Conservation (phyloP, 2,888 invertebrate species). For the Volucella inanis region DNA sequence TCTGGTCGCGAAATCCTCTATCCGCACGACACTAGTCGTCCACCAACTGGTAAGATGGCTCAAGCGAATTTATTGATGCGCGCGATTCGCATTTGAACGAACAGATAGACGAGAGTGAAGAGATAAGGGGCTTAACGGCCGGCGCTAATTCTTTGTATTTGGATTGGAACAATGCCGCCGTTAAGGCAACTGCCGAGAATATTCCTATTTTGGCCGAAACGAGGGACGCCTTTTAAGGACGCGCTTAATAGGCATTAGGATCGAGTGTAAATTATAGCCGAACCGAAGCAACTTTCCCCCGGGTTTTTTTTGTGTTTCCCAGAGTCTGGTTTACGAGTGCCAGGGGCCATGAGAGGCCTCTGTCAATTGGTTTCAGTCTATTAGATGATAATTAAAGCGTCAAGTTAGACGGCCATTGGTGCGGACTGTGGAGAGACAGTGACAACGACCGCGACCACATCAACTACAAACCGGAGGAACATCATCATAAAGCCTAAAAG, state of each 20-base stretch:
- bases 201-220: slow-evolving; percentile 20
- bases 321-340: slow-evolving; percentile 49
- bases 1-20: too few relatives aligned
- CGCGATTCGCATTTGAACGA: slow-evolving; percentile 38
- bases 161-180: slow-evolving; percentile 67
- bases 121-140: slow-evolving; percentile 47
- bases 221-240: slow-evolving; percentile 70
- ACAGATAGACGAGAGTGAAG: background rate
- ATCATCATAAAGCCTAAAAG: slow-evolving; percentile 65
- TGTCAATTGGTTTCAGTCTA: slow-evolving; percentile 40
- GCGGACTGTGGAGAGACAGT: background rate
- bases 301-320: slow-evolving; percentile 8
- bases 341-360: slow-evolving; percentile 42
- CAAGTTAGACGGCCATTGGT: slow-evolving; percentile 43
- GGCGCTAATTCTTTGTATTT: slow-evolving; percentile 66
- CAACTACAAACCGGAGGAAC: background rate
- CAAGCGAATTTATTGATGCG: slow-evolving; percentile 69
- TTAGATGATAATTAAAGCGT: slow-evolving; percentile 72
- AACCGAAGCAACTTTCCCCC: slow-evolving; percentile 58
- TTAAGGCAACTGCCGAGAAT: slow-evolving; percentile 16
- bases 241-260: slow-evolving; percentile 60
- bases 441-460: background rate
- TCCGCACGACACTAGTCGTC: background rate
- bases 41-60: slow-evolving; percentile 36
- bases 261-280: slow-evolving; percentile 68